Evolutionary conservation across 2,888 invertebrate species (phyloP), one percentile per base, ranked within the genome.

Genomic region (Microctonus brassicae): DNA sequence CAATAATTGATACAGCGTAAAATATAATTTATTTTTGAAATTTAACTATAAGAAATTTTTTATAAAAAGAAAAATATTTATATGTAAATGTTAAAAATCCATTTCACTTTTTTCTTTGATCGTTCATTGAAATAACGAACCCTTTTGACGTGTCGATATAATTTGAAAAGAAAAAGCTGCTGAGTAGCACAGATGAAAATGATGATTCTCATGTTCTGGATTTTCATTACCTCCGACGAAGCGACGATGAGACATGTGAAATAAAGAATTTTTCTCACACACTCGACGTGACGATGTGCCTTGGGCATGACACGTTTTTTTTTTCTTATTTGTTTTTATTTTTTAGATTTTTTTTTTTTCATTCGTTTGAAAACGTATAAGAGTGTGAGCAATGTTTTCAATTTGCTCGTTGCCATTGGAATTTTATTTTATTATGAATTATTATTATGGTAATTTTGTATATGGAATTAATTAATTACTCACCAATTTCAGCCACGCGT

Each of bases 401-500:
- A 17, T n/a, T 17, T 17, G 17, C 3, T 34, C 53, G 33, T n/a
- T 52, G 5, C 20, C 17, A 3, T 17, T 64, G 7, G 6, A 20
- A 1, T 42, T 13, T 22, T 61, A 53, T 66, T 36, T 52, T 22
- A 60, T 57, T 29, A 26, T 26, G 5, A 17, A 1, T 3, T 47
- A 7, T 17, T 20, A 55, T 24, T n/a, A n/a, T n/a, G n/a, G n/a
- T n/a, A n/a, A n/a, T 58, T 61, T 9, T 5, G 39, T 61, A 9
- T 64, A 55, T 58, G 24, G 58, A 67, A 75, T 65, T 64, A 63
- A 73, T 61, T 17, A 86, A 90, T 91, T 91, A 95, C 97, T 96
- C 93, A 97, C 97, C 96, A 97, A 93, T 91, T 97, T 96, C 89
- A 97, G 93, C 97, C 97, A 98, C 90, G 97, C 95, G 92, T 97